These are phyloP conservation scores for Doryteuthis pealeii DNA, from an alignment of 1,140 invertebrate species.

Conservation along the genomic window DNA sequence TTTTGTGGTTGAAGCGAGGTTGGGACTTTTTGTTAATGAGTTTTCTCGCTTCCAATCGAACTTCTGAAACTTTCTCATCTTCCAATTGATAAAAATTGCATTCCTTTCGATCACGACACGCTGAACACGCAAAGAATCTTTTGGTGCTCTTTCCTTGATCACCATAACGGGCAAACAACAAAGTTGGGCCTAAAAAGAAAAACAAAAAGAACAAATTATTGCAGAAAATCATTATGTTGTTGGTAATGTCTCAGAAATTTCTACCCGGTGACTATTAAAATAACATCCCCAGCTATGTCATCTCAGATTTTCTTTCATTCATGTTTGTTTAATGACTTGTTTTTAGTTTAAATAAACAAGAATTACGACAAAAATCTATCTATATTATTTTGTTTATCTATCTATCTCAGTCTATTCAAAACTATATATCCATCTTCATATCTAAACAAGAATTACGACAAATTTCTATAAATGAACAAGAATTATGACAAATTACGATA, in stretches of 20 bases:
- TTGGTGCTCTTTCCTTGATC: constrained; percentile 36
- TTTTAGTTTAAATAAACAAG: too few relatives aligned
- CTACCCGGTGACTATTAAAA: too few relatives aligned
- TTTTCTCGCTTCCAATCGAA: constrained; percentile 22
- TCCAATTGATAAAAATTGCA: constrained; percentile 68
- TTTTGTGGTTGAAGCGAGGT: constrained; percentile 9
- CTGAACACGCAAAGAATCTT: constrained; percentile 76
- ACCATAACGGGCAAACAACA: constrained; percentile 67
- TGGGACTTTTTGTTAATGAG: constrained; percentile 15
- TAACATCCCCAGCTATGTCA: too few relatives aligned
- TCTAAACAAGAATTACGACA: too few relatives aligned
- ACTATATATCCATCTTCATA: too few relatives aligned
- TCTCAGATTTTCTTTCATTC: too few relatives aligned
- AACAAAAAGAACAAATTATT: not conserved
- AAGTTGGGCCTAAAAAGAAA: constrained; percentile 66
- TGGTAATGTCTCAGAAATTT: not conserved
- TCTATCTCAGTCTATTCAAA: too few relatives aligned
- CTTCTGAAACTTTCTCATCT: constrained; percentile 33
- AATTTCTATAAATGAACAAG: too few relatives aligned
- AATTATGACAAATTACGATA: too few relatives aligned
- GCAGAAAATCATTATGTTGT: not conserved
- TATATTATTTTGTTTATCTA: too few relatives aligned
- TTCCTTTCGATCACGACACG: constrained; percentile 73
- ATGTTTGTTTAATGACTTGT: too few relatives aligned
- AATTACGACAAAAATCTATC: too few relatives aligned